These are phyloP conservation scores for Phoeniculus purpureus DNA, from an alignment of 2,797 vertebrate species.

Conservation along the genomic window DNA sequence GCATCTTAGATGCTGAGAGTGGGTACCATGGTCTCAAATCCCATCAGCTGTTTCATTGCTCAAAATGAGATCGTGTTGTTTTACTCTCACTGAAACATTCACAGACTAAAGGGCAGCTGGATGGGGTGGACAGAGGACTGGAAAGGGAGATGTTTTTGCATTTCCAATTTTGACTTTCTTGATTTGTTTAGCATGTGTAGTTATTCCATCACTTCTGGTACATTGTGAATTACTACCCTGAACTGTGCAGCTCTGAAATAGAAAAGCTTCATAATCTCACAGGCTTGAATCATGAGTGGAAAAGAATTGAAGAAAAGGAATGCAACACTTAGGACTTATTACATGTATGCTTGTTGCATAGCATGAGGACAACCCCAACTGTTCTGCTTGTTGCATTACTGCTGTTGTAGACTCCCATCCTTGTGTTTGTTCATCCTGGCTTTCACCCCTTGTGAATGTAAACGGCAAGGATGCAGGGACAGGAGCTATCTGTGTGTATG, in stretches of 20 bases:
- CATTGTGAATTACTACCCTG: not conserved
- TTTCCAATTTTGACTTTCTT: slow-evolving; percentile 27
- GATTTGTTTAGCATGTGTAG: not conserved
- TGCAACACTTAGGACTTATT: not conserved
- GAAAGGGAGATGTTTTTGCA: not conserved
- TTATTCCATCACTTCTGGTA: not conserved
- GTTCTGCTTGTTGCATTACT: not conserved
- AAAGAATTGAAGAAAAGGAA: not conserved
- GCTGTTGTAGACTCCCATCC: not conserved
- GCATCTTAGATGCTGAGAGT: not conserved
- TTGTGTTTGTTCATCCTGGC: not conserved
- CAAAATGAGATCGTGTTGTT: not conserved
- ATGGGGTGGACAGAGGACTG: not conserved
- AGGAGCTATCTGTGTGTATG: accelerated
- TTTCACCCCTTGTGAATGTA: not conserved
- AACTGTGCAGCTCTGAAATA: not conserved
- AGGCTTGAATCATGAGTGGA: not conserved
- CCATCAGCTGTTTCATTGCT: not conserved
- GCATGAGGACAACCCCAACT: not conserved
- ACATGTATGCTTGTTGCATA: accelerated
- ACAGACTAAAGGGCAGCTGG: not conserved
- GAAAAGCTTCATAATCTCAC: not conserved
- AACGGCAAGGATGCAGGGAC: not conserved
- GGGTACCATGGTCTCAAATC: not conserved
- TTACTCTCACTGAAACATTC: not conserved